phyloP scores from a whole-genome alignment of 64 coral and sea anemone genomes.

The Dendrophyllia cribrosa region DNA sequence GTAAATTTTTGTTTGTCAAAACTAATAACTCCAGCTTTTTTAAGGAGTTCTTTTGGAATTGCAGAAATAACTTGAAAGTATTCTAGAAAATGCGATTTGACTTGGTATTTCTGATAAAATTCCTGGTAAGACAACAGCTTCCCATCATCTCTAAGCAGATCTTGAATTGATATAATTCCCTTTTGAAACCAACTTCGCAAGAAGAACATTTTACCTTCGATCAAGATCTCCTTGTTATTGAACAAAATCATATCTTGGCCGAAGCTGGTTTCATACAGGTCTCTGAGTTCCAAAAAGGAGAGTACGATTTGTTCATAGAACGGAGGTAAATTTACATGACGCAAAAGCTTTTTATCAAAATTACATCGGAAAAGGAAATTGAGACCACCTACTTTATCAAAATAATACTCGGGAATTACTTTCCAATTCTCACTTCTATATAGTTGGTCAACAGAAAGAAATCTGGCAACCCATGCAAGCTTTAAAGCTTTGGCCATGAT shows the following conservation, averaged over 20 bases:
- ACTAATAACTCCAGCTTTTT: neutral
- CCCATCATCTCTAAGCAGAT: neutral
- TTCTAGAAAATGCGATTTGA: neutral
- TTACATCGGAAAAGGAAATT: neutral
- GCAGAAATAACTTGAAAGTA: neutral
- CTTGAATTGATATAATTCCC: neutral
- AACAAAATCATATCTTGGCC: neutral
- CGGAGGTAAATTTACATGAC: neutral
- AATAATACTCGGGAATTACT: neutral
- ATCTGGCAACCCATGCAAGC: too few relatives aligned
- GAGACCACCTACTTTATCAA: neutral
- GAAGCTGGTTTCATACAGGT: neutral
- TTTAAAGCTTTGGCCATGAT: too few relatives aligned
- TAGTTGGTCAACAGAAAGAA: too few relatives aligned
- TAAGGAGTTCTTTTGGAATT: neutral
- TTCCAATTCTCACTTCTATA: too few relatives aligned
- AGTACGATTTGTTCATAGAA: neutral
- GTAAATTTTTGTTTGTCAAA: neutral
- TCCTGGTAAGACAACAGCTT: neutral
- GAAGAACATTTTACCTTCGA: neutral
- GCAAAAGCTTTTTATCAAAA: neutral
- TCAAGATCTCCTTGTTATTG: neutral
- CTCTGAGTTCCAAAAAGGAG: neutral
- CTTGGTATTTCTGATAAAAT: neutral
- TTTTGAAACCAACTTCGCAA: neutral